phyloP scores from a whole-genome alignment of 2,113 vertebrate genomes.

The Panthera leo region DNA sequence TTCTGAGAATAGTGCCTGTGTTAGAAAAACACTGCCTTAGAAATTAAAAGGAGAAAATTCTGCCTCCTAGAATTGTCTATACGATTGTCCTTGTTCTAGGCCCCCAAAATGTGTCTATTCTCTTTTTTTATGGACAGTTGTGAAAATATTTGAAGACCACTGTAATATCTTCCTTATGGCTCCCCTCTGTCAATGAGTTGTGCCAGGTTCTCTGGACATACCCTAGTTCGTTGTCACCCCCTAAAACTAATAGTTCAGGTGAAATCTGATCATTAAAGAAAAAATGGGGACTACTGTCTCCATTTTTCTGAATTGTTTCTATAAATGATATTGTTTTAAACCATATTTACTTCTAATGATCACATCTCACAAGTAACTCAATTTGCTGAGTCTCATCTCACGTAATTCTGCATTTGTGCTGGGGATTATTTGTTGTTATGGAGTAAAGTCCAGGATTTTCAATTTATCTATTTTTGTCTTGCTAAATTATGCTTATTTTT shows the following conservation, averaged over 20 bases:
- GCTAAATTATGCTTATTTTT: conserved; percentile 37
- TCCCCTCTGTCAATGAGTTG: not conserved
- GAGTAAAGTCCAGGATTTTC: not conserved
- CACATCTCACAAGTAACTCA: not conserved
- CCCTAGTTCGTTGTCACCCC: not conserved
- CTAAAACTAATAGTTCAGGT: not conserved
- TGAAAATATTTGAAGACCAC: not conserved
- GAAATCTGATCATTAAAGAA: not conserved
- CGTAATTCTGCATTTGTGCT: not conserved
- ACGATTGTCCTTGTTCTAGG: not conserved
- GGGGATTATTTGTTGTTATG: not conserved
- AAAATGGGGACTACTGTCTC: not conserved
- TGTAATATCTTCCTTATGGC: not conserved
- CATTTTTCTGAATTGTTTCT: conserved; percentile 31
- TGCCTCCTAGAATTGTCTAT: not conserved
- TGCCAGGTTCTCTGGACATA: not conserved
- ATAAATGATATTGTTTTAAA: conserved; percentile 13
- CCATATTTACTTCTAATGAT: not conserved
- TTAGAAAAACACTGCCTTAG: not conserved
- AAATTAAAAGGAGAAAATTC: not conserved
- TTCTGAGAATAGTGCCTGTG: not conserved
- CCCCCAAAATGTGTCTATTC: not conserved
- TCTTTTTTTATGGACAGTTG: not conserved
- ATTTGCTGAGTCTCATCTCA: not conserved
- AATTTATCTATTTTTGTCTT: conserved; percentile 17